These are phyloP conservation scores for Hapalemur alaotrensis DNA, from an alignment of 2,797 vertebrate species.

Conservation along the genomic window DNA sequence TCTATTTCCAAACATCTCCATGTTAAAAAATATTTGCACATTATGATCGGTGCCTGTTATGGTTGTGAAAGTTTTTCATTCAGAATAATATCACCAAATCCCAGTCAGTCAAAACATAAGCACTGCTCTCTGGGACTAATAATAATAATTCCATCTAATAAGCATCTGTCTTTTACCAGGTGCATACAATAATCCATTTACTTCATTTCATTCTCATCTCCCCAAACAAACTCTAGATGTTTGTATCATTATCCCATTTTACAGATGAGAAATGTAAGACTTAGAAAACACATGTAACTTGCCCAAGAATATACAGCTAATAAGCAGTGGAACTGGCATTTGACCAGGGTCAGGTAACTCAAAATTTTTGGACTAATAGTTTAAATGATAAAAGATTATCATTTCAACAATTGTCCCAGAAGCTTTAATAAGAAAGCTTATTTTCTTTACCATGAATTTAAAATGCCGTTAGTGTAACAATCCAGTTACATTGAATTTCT, in stretches of 20 bases:
- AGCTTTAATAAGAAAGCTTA: neutral
- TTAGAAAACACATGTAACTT: neutral
- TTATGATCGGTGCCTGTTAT: neutral
- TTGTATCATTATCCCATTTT: neutral
- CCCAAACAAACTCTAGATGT: neutral
- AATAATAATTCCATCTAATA: neutral
- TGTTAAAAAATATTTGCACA: constrained; percentile 36
- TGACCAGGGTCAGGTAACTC: neutral
- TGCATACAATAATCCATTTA: neutral
- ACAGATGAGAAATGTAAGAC: neutral
- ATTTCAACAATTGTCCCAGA: neutral
- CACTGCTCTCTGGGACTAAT: neutral
- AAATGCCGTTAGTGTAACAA: neutral
- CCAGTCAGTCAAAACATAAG: constrained; percentile 18
- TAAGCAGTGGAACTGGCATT: neutral
- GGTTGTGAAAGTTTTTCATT: constrained; percentile 33
- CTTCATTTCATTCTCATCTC: neutral
- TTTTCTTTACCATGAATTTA: neutral
- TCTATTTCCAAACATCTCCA: constrained; percentile 36
- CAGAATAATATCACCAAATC: constrained; percentile 27
- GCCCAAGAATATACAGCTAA: neutral
- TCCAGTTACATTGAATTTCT: neutral
- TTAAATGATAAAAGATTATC: neutral
- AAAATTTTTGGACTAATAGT: constrained; percentile 2
- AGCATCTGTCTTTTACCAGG: neutral